phyloP scores from a whole-genome alignment of 2,113 vertebrate genomes.

The chimpanzee (Pan troglodytes) region NHGRI_mPanTro3-v2.1_pri NC_072401.2:166149501-166150000 shows the following conservation, averaged over 20 bases:
- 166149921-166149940: not conserved
- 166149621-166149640: not conserved
- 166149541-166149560: not conserved
- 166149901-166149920: not conserved
- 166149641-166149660: not conserved
- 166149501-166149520: not conserved
- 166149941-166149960: not conserved
- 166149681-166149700: not conserved
- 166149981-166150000: not conserved
- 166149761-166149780: not conserved
- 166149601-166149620: not conserved
- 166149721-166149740: not conserved
- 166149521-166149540: not conserved
- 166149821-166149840: not conserved
- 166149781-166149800: not conserved
- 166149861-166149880: not conserved
- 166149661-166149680: constrained; percentile 37
- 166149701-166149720: not conserved
- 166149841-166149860: not conserved
- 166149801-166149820: not conserved
- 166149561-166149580: not conserved
- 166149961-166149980: constrained; percentile 32
- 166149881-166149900: constrained; percentile 32
- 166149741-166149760: not conserved
- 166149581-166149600: not conserved